phyloP scores from a whole-genome alignment of 2,797 vertebrate genomes.

The Hyperoplus immaculatus region DNA sequence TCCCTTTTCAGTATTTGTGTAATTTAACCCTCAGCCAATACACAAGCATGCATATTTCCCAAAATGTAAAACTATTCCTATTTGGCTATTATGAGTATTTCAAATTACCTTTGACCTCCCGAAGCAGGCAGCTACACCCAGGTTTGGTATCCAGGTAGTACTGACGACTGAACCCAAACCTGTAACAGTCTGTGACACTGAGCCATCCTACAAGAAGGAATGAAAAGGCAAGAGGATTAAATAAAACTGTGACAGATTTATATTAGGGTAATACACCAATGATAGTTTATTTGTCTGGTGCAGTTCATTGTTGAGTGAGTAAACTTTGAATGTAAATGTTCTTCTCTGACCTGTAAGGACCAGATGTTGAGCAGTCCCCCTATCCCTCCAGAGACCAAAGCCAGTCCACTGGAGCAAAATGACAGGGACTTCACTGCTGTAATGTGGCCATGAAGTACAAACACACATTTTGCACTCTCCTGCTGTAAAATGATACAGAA shows the following conservation, averaged over 20 bases:
- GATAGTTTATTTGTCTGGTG: neutral
- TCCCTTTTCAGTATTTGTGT: neutral
- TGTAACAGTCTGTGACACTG: constrained; percentile 86
- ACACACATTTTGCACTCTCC: constrained; percentile 82
- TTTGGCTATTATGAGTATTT: neutral
- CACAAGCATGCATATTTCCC: neutral
- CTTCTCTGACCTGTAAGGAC: constrained; percentile 85
- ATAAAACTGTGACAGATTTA: neutral
- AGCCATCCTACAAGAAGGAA: constrained; percentile 83
- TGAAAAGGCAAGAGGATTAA: constrained; percentile 16
- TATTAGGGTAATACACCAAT: neutral
- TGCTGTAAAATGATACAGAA: constrained; percentile 58
- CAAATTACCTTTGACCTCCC: constrained; percentile 86
- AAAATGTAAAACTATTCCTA: neutral
- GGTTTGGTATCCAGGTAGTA: constrained; percentile 85
- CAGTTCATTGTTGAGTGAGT: neutral
- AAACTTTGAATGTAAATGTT: constrained; percentile 1
- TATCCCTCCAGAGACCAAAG: constrained; percentile 86
- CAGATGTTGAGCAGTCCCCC: constrained; percentile 89
- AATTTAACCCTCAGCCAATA: neutral
- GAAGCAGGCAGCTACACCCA: constrained; percentile 86
- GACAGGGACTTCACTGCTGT: constrained; percentile 87
- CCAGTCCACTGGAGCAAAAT: constrained; percentile 86
- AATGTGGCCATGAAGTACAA: constrained; percentile 87
- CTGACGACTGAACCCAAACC: constrained; percentile 86